Evolutionary conservation across 1,140 invertebrate genomes (phyloP).

Genomic region (Drosophila persimilis): DNA sequence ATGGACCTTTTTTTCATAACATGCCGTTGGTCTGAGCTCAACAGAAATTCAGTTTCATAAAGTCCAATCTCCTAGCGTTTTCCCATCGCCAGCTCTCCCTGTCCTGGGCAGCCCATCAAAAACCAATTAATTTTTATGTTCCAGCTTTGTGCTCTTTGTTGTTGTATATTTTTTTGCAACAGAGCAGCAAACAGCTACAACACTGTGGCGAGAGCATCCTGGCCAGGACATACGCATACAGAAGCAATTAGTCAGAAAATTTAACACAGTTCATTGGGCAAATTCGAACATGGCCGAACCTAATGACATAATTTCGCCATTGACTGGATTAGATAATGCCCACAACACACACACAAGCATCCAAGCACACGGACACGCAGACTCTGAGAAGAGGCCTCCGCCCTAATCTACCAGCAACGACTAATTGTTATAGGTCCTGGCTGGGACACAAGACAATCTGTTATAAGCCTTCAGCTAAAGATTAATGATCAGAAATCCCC

Average conservation of each 20-base stretch:
- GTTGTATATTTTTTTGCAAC: constrained; percentile 28
- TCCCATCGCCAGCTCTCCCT: constrained; percentile 13
- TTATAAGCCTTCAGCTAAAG: constrained; percentile 40
- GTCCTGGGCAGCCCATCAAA: constrained; percentile 49
- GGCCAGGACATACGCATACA: constrained; percentile 46
- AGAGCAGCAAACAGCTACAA: constrained; percentile 13
- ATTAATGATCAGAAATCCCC: constrained; percentile 70
- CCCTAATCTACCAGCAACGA: constrained; percentile 8
- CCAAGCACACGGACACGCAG: background rate
- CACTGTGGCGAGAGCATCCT: constrained; percentile 43
- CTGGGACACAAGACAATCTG: constrained; percentile 42
- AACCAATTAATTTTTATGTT: constrained; percentile 75
- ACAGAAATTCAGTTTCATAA: constrained; percentile 35
- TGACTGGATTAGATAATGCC: constrained; percentile 60
- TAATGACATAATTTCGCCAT: constrained; percentile 75
- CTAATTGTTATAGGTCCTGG: constrained; percentile 63
- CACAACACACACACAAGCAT: constrained; percentile 19
- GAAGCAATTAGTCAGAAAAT: constrained; percentile 75
- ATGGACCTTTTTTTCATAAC: background rate
- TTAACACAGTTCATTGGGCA: constrained; percentile 71
- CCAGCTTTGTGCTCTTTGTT: constrained; percentile 24
- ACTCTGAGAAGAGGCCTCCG: background rate
- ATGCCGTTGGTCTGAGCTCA: background rate
- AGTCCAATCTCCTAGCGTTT: constrained; percentile 2
- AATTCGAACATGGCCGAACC: constrained; percentile 58